Base-by-base conservation (phyloP, 37 sponge, comb jelly and placozoan genomes). In the Oopsacas minuta region DNA sequence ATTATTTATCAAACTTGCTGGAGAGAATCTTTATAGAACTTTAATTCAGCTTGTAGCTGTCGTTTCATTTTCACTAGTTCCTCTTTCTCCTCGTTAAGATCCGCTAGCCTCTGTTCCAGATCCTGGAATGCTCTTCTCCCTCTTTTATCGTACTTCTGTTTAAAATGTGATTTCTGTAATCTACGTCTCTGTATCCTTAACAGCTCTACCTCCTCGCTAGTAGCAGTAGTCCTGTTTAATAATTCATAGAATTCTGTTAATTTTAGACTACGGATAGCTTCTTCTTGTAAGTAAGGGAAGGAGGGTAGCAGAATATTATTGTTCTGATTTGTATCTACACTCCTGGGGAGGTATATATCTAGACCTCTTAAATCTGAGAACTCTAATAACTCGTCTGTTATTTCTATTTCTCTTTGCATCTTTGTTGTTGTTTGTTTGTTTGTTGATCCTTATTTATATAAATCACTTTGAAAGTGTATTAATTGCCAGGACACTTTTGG, bases 121-220 rank as follows among this genome's bases (percentile, higher is more conserved):
- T 61, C 28, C 1, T 12, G 28, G 22, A 61, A 61, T n/a, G 75
- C 75, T 3, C 5, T 34, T 12, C 75, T 61, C 30, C 75, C 75
- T 34, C 28, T 10, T 12, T n/a, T 10, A n/a, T 61, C 75, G 75
- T 61, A 61, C 22, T 61, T 61, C 75, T 61, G 75, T n/a, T 61
- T 61, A 34, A 61, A 61, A 34, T 61, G 75, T 61, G 75, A 61
- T 34, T 61, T 61, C 75, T 61, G 75, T 34, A 61, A 34, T 61
- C 22, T 61, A 25, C 75, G 75, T 61, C 75, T 61, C 75, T 34
- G 75, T 3, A 61, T 34, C 28, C 75, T 10, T 5, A 61, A 3
- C 75, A 25, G 75, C 75, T 61, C 75, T 12, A 61, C 30, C 75
- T 61, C 75, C 75, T 61, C 75, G 30, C 75, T 61, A n/a, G 28